These are phyloP conservation scores for Crenuchus spilurus DNA, from an alignment of 2,797 vertebrate species.

Conservation along the genomic window DNA sequence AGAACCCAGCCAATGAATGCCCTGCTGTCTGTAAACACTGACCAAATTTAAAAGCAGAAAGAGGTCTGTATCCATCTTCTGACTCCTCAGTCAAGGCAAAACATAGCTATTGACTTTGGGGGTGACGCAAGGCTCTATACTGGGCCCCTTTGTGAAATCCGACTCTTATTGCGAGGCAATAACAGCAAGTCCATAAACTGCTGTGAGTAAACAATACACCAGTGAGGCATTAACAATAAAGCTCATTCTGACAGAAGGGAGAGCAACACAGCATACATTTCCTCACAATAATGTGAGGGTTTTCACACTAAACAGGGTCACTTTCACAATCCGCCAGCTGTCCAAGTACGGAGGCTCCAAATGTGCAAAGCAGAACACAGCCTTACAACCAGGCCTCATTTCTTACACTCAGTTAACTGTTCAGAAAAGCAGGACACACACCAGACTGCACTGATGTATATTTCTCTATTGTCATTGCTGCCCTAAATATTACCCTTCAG, in stretches of 20 bases:
- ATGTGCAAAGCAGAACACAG: constrained; percentile 8
- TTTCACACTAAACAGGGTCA: constrained; percentile 23
- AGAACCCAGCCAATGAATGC: neutral
- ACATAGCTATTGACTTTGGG: constrained; percentile 2
- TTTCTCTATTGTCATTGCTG: too few species aligned
- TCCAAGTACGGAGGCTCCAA: neutral
- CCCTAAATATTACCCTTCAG: too few species aligned
- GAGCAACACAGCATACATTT: constrained; percentile 27
- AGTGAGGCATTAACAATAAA: constrained; percentile 61
- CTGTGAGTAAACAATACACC: constrained; percentile 59
- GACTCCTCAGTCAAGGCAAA: constrained; percentile 6
- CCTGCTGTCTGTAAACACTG: constrained; percentile 30
- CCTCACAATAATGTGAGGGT: constrained; percentile 18
- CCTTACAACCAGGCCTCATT: constrained; percentile 3
- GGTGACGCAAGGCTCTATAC: constrained; percentile 66
- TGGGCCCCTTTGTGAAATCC: constrained; percentile 62
- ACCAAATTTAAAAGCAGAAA: constrained; percentile 12
- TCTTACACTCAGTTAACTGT: neutral
- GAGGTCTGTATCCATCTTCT: neutral
- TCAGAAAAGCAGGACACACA: too few species aligned
- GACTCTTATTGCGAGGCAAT: constrained; percentile 61
- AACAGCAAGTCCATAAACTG: constrained; percentile 71
- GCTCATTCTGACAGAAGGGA: constrained; percentile 36
- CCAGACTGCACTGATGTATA: too few species aligned
- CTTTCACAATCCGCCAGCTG: constrained; percentile 36